Base-by-base conservation (phyloP, 2,113 vertebrate genomes). In the Oreotrochilus melanogaster region DNA sequence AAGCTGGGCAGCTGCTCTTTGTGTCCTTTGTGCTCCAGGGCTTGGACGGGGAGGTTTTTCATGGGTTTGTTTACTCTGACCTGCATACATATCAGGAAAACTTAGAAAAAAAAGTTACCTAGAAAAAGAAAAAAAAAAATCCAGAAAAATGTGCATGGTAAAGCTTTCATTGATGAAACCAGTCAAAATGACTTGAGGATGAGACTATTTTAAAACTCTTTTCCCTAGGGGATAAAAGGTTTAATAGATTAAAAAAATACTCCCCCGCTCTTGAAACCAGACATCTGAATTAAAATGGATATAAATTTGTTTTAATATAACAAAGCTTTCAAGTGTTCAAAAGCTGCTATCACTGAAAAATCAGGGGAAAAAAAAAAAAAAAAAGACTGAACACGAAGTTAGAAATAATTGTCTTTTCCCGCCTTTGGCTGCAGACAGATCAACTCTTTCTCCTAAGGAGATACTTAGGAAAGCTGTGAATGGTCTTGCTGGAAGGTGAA, bases 1-100 rank as follows among this genome's bases (percentile, higher is more conserved):
- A 82, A 89, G 62, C 89, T 88, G 95, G 60, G 76, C 70, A 64
- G 78, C 89, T 92, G 84, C 74, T 93, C 74, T 92, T 96, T 95
- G 70, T 86, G 62, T 92, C 84, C 80, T 65, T 95, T 92, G 78
- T 95, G 74, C 66, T 95, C 37, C 25, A 82, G 84, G 62, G 39
- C 78, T 87, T 57, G 74, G 85, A 61, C 88, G 79, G 58, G 35
- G 16, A 43, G 69, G 27, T 88, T 47, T 91, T 86, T 79, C 84
- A 47, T 56, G 67, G 30, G 51, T 83, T 79, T 93, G 37, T 91
- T 95, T 95, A 54, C 51, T 94, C 81, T 92, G 78, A 88, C 78
- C 58, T 60, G 81, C 71, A 88, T 53, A 89, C 71, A 37, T 78
- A 86, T 43, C 58, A 93, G 66, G 58, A 88, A 93, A 85, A 72